phyloP scores from a whole-genome alignment of 2,888 invertebrate genomes.

The Bombyx huttoni region DNA sequence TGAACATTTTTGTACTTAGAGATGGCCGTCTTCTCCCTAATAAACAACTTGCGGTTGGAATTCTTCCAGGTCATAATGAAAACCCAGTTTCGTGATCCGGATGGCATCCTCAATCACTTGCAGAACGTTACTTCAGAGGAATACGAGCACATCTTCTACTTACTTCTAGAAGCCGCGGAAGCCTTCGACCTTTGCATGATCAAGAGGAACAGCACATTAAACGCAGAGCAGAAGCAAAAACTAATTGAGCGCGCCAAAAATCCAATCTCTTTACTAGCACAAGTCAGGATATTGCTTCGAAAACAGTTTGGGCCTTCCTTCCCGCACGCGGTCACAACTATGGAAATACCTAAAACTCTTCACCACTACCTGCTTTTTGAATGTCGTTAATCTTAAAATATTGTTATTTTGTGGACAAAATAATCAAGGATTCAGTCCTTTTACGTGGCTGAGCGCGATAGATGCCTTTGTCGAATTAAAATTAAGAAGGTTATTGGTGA shows the following conservation, averaged over 20 bases:
- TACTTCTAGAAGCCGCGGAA: constrained; percentile 81
- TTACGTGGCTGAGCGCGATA: constrained; percentile 15
- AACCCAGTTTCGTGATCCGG: constrained; percentile 87
- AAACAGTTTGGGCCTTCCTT: constrained; percentile 72
- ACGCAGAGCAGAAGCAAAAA: constrained; percentile 75
- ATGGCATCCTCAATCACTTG: constrained; percentile 85
- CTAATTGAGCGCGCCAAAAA: constrained; percentile 77
- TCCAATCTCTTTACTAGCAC: constrained; percentile 78
- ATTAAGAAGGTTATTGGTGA: constrained; percentile 15
- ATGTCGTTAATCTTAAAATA: constrained; percentile 52
- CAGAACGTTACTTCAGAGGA: constrained; percentile 73
- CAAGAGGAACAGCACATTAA: constrained; percentile 77
- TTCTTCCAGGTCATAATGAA: constrained; percentile 79
- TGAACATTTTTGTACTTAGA: no score
- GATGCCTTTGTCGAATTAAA: constrained; percentile 12
- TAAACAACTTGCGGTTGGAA: no score
- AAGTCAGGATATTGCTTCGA: constrained; percentile 74
- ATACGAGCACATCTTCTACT: constrained; percentile 72
- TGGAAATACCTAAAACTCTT: constrained; percentile 77
- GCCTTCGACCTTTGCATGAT: constrained; percentile 87
- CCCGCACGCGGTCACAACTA: constrained; percentile 64
- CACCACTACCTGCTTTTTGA: constrained; percentile 80
- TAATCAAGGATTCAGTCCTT: neutral
- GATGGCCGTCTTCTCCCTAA: no score
- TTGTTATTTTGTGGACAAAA: neutral